phyloP scores from a whole-genome alignment of 23 tunicate species.

The Trididemnum nubilum region DNA sequence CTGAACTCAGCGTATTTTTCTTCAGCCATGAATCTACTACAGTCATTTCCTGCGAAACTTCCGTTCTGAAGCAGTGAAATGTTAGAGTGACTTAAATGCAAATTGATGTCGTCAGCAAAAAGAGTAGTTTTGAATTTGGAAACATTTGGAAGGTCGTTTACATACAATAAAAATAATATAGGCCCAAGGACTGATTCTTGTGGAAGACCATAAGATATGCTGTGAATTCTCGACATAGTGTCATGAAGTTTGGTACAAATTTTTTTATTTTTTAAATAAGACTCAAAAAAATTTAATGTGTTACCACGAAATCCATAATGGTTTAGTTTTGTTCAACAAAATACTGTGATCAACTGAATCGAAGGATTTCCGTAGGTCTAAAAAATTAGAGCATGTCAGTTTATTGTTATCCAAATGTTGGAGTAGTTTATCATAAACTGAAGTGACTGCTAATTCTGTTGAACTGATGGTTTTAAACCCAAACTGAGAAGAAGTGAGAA shows the following conservation, averaged over 20 bases:
- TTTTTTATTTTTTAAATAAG: slow-evolving; percentile 6
- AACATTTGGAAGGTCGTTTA: neutral
- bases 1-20: no score
- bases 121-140: neutral
- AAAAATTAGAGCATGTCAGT: slow-evolving; percentile 10
- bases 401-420: neutral
- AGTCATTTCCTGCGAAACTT: no score
- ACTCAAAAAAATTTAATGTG: neutral
- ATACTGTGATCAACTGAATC: slow-evolving; percentile 16
- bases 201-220: neutral
- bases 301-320: slow-evolving; percentile 16
- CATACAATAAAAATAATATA: neutral
- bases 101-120: neutral
- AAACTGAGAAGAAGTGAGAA: neutral
- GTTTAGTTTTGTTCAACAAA: slow-evolving; percentile 17
- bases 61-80: no score
- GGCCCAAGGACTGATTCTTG: neutral
- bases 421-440: neutral
- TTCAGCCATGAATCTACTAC: no score
- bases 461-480: slow-evolving; percentile 5
- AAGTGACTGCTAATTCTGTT: slow-evolving; percentile 5
- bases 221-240: neutral
- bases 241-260: neutral
- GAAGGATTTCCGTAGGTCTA: slow-evolving; percentile 16
- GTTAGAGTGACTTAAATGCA: no score